Percentiles rank a stretch among this genome's conserved stretches.
These are phyloP conservation scores for Molothrus ater DNA, from an alignment of 2,797 vertebrate species.

Conservation along the genomic window DNA sequence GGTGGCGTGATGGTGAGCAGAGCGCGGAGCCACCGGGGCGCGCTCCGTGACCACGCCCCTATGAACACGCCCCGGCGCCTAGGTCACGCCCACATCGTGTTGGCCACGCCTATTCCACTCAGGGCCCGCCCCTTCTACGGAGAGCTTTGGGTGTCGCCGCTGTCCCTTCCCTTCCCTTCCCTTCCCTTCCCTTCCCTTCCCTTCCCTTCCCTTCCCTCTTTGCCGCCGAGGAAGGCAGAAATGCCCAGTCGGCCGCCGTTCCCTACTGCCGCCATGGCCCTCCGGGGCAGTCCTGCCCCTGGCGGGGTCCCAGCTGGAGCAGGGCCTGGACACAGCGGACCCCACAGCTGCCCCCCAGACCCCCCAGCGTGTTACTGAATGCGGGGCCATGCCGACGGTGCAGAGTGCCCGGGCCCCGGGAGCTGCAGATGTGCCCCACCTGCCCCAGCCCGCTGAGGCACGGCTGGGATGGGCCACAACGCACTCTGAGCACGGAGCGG, in stretches of 20 bases:
- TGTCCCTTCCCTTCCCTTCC: too few relatives aligned
- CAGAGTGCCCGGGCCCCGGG: neutral
- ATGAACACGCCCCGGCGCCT: accelerated
- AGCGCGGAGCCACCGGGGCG: accelerated
- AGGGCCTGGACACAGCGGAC: too few relatives aligned
- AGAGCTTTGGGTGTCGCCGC: accelerated
- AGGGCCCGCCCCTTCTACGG: too few relatives aligned
- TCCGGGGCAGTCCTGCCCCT: accelerated
- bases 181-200: too few relatives aligned
- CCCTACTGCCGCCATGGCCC: neutral
- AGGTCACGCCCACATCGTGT: accelerated
- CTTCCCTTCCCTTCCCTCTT: too few relatives aligned
- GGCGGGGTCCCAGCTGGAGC: neutral
- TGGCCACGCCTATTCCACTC: accelerated
- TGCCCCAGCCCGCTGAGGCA: neutral
- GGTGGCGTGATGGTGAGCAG: conserved; percentile 24
- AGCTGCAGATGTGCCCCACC: neutral
- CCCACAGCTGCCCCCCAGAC: too few relatives aligned
- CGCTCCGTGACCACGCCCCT: accelerated
- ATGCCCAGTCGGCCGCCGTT: accelerated
- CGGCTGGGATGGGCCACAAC: neutral
- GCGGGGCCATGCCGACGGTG: accelerated
- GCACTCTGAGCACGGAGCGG: neutral
- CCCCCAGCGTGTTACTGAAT: accelerated
- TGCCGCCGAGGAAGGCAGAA: neutral